phyloP scores from a whole-genome alignment of 2,797 vertebrate species.

The Orestias chungarensis region DNA sequence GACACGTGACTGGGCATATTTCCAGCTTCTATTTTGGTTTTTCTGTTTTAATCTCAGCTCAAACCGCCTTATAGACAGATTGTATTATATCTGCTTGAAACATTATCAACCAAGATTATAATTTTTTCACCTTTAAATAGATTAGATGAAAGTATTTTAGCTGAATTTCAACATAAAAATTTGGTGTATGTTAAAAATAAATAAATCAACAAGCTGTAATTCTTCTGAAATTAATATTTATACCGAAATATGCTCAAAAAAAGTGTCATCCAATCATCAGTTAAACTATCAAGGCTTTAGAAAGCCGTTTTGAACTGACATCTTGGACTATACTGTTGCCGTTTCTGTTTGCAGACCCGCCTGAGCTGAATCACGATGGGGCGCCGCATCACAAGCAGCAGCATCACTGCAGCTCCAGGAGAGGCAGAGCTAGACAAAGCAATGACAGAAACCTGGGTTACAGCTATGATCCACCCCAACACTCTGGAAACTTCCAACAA shows the following conservation, averaged over 20 bases:
- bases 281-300: too few relatives aligned
- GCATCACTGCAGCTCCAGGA: conserved; percentile 74
- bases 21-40: not conserved
- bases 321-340: not conserved
- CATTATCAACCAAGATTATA: not conserved
- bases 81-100: not conserved
- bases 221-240: too few relatives aligned
- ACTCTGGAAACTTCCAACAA: conserved; percentile 65
- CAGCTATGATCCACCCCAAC: conserved; percentile 68
- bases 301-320: not conserved
- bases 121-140: too few relatives aligned
- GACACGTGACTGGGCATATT: not conserved
- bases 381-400: conserved; percentile 75
- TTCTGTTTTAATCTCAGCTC: not conserved
- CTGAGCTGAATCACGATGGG: conserved; percentile 79
- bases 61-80: not conserved
- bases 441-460: conserved; percentile 75
- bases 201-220: too few relatives aligned
- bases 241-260: too few relatives aligned
- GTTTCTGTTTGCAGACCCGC: conserved; percentile 62
- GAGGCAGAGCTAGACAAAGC: conserved; percentile 79
- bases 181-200: too few relatives aligned
- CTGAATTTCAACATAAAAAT: not conserved
- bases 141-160: not conserved
- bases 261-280: too few relatives aligned